Base-by-base conservation (phyloP, 1,140 invertebrate genomes). In the Nautilus pompilius region DNA sequence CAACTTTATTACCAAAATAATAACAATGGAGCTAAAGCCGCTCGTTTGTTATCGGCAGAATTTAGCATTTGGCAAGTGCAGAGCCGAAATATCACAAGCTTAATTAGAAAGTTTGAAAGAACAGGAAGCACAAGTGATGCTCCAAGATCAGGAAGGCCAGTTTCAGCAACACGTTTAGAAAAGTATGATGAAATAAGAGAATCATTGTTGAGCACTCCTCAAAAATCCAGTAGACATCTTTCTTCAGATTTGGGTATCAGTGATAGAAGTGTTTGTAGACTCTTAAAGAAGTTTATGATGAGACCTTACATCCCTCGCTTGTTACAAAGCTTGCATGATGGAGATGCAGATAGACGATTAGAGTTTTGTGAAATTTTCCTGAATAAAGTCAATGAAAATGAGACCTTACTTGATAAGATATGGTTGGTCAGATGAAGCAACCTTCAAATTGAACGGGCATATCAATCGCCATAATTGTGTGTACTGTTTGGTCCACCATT, bases 371-470 rank as follows among this genome's bases (percentile, higher is more conserved):
- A 53, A 53, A 53, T 28, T 24, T 53, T 22, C 29, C 17, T 53
- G 5, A 53, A 5, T 53, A 53, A 53, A 53, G 24, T 53, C 24
- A 53, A 53, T 26, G 49, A 53, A 53, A 15, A 53, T 53, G 22
- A 20, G 24, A 53, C 24, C 22, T 53, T 24, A 13, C 49, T 53
- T 53, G 49, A 53, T 4, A 53, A 53, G 49, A 53, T 53, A 22
- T 53, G 49, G 49, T n/a, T 53, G 49, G 49, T 24, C 20, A 53
- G 49, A 53, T 53, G 49, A 53, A 53, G 49, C 49, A 53, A 53
- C 22, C 6, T 22, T 53, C 24, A 53, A 53, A 24, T 53, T 53
- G 24, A 53, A 53, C 29, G 49, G 49, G 20, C 49, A 53, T 53
- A 53, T 53, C 22, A 53, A 53, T 53, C 20, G 24, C 49, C 49